A percentile compares a stretch with the other conserved stretches of the same genome.
These are phyloP conservation scores for Taenaris catops DNA, from an alignment of 2,888 invertebrate genomes.

Conservation along the genomic window DNA sequence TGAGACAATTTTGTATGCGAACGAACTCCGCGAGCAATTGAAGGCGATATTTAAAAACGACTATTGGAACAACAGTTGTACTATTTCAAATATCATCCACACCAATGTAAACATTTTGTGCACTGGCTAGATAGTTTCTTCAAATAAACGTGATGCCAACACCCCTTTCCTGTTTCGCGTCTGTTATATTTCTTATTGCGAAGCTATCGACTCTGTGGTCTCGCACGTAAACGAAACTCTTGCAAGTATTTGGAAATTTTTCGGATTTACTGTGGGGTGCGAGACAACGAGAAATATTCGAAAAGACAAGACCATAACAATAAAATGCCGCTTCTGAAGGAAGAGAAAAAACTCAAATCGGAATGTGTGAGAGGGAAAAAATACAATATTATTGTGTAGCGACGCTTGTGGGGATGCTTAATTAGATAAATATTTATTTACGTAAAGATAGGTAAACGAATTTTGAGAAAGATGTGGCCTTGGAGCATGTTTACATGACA, in stretches of 20 bases:
- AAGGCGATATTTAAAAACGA: constrained; percentile 41
- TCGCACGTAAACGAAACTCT: constrained; percentile 32
- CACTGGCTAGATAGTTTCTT: constrained; percentile 22
- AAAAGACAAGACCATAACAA: constrained; percentile 55
- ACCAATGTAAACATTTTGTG: constrained; percentile 23
- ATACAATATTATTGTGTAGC: constrained; percentile 15
- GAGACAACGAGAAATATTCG: constrained; percentile 48
- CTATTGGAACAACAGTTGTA: constrained; percentile 30
- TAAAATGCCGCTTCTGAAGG: constrained; percentile 51
- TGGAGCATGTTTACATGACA: no score
- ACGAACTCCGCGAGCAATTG: constrained; percentile 49
- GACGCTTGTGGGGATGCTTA: constrained; percentile 4
- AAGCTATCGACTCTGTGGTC: constrained; percentile 28
- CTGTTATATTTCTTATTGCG: constrained; percentile 31
- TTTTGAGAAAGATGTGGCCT: no score
- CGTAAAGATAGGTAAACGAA: no score
- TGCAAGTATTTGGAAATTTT: constrained; percentile 47
- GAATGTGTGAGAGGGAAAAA: constrained; percentile 42
- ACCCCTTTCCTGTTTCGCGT: constrained; percentile 29
- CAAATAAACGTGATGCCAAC: constrained; percentile 30
- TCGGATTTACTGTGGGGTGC: constrained; percentile 39
- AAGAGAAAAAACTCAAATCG: constrained; percentile 46
- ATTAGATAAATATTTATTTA: constrained; percentile 8
- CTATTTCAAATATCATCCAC: constrained; percentile 37
- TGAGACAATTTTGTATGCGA: constrained; percentile 51